Evolutionary conservation across 2,113 vertebrate genomes (phyloP).

Genomic region (Calypte anna): DNA sequence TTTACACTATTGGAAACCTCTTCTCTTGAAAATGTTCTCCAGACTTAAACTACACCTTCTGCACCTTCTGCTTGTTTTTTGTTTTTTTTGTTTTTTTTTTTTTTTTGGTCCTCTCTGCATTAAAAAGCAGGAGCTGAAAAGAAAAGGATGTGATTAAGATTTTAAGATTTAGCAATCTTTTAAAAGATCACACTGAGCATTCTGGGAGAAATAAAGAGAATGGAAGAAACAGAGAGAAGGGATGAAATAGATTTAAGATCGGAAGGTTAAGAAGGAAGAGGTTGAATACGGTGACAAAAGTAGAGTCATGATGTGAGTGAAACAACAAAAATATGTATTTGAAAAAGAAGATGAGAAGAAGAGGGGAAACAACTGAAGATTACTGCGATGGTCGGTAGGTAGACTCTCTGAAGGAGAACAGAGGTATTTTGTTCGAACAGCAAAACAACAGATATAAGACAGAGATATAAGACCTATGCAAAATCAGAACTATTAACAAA

Average conservation of each 20-base stretch:
- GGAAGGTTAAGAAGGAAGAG: neutral
- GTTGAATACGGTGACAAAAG: neutral
- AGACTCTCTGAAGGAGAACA: neutral
- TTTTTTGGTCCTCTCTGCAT: neutral
- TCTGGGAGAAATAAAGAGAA: neutral
- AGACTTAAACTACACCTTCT: neutral
- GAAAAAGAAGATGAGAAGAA: neutral
- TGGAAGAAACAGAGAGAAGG: fast-evolving
- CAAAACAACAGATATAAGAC: neutral
- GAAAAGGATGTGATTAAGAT: neutral
- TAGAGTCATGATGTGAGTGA: neutral
- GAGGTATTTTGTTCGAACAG: neutral
- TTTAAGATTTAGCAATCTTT: neutral
- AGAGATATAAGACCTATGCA: neutral
- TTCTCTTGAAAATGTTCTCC: neutral
- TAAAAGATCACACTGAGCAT: neutral
- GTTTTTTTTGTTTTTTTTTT: neutral
- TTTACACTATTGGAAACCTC: neutral
- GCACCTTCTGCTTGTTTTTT: neutral
- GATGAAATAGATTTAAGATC: neutral
- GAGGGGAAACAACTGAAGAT: neutral
- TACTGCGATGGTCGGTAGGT: neutral
- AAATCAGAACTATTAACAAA: neutral
- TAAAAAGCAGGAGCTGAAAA: no score
- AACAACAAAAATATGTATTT: neutral